These are phyloP conservation scores for Drosophila grimshawi DNA, from an alignment of 1,140 invertebrate genomes.

Conservation along the genomic window DNA sequence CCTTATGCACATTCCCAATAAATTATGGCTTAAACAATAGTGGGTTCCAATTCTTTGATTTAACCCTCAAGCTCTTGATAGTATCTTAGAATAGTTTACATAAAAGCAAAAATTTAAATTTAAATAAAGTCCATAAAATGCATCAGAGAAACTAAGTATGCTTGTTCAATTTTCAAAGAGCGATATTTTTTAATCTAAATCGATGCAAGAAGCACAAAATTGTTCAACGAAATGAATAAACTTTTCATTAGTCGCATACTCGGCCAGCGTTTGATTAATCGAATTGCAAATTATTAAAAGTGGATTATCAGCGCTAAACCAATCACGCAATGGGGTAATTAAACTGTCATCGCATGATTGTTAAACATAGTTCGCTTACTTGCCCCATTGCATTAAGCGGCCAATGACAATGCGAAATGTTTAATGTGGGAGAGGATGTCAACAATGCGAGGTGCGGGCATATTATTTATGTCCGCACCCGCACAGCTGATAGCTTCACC, in stretches of 20 bases:
- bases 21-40: slow-evolving; percentile 55
- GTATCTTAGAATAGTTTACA: too few relatives aligned
- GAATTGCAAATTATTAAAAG: slow-evolving; percentile 17
- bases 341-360: slow-evolving; percentile 8
- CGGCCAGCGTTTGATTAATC: slow-evolving; percentile 15
- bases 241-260: slow-evolving; percentile 1
- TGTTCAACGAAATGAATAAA: neutral
- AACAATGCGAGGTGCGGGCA: neutral
- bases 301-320: slow-evolving; percentile 14
- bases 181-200: too few relatives aligned
- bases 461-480: neutral
- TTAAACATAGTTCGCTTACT: slow-evolving; percentile 22
- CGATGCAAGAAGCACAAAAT: neutral
- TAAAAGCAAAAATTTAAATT: too few relatives aligned
- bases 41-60: neutral
- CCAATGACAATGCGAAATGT: neutral
- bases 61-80: neutral
- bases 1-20: slow-evolving; percentile 48
- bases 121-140: too few relatives aligned
- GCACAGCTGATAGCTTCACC: neutral
- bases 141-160: neutral
- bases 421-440: neutral
- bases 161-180: neutral
- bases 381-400: slow-evolving; percentile 5
- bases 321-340: slow-evolving; percentile 8